Evolutionary conservation across 1,140 invertebrate species (phyloP).

Genomic region (Drosophila azteca): DNA sequence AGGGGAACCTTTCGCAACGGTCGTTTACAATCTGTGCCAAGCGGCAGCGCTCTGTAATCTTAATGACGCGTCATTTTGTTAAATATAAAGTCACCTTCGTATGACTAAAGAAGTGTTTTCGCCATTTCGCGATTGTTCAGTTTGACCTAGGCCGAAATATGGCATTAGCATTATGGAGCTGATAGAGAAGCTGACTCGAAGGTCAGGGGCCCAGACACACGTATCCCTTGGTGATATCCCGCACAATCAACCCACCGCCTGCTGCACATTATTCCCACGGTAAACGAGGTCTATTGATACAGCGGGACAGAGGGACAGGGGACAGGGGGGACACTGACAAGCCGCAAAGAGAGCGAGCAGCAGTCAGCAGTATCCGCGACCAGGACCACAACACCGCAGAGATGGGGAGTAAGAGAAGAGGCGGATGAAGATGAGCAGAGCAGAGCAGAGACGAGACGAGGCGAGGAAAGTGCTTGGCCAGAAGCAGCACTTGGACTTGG

Average conservation of each 20-base stretch:
- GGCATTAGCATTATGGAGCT: too few relatives aligned
- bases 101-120: too few relatives aligned
- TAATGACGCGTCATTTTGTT: too few relatives aligned
- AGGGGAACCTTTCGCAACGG: too few relatives aligned
- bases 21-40: too few relatives aligned
- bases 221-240: background rate
- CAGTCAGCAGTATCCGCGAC: slow-evolving; percentile 15
- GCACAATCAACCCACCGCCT: slow-evolving; percentile 27
- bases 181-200: too few relatives aligned
- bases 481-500: slow-evolving; percentile 1
- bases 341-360: slow-evolving; percentile 44
- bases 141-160: too few relatives aligned
- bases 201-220: too few relatives aligned
- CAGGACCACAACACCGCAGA: slow-evolving; percentile 55
- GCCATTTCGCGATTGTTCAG: too few relatives aligned
- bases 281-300: slow-evolving; percentile 67
- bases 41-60: too few relatives aligned
- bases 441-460: background rate
- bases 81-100: too few relatives aligned
- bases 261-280: slow-evolving; percentile 48
- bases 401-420: slow-evolving; percentile 3
- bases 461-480: slow-evolving; percentile 3
- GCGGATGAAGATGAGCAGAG: background rate
- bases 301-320: slow-evolving; percentile 15
- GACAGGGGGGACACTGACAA: slow-evolving; percentile 11